Conservation (phyloP, 1,140 invertebrate species). For the Diplogasteroides magnus region DNA sequence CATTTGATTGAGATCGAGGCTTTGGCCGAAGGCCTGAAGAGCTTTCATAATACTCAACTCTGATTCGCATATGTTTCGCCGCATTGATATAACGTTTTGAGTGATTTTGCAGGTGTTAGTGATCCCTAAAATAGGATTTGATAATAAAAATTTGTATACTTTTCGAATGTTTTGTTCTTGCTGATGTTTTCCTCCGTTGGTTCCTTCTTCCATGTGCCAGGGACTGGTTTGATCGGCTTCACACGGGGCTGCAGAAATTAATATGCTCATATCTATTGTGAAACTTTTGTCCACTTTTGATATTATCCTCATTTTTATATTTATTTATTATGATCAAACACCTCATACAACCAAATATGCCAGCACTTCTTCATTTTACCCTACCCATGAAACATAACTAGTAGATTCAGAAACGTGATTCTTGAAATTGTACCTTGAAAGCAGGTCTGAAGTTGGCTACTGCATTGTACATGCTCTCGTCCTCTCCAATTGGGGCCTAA, state of each 20-base stretch:
- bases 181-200: conserved; percentile 25
- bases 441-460: conserved; percentile 31
- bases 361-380: no score
- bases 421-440: conserved; percentile 10
- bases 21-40: neutral
- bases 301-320: no score
- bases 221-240: conserved; percentile 29
- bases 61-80: no score
- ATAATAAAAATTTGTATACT: conserved; percentile 16
- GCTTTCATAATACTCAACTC: neutral
- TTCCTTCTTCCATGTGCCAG: conserved; percentile 27
- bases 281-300: no score
- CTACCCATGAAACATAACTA: no score
- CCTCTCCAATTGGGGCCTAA: neutral
- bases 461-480: conserved; percentile 31
- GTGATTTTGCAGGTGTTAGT: no score
- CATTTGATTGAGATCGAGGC: neutral
- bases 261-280: neutral
- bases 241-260: conserved; percentile 4
- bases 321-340: no score
- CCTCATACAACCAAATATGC: no score
- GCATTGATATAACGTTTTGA: no score
- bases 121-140: no score
- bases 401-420: neutral
- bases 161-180: conserved; percentile 27